Evolutionary conservation across 2,888 invertebrate species (phyloP), one percentile per base, ranked within the genome.

Genomic region (Eristalinus aeneus): DNA sequence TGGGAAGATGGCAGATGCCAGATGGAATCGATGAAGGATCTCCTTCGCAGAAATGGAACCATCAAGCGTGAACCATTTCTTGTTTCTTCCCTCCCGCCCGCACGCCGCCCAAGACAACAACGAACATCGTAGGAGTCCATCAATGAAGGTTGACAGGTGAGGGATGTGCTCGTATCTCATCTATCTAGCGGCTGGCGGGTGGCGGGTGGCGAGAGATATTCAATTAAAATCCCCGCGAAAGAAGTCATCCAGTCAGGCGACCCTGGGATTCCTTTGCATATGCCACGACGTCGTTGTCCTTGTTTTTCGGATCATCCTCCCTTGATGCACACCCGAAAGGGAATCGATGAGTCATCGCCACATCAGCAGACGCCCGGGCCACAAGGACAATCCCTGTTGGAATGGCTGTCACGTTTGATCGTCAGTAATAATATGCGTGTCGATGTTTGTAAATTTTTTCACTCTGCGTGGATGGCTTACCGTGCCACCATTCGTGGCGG

Each of bases 341-440:
- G 56, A 5, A 56, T 12, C 22, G 12, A 56, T 22, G 56, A 56
- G 23, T 27, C 56, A 56, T 23, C 4, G 23, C 12, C 23, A 53
- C 56, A 11, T 11, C 27, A n/a, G 32, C 68, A 36, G 22, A 65
- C 23, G 27, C 23, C 8, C 20, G 2, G 20, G 4, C n/a, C 72
- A 11, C 32, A 56, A 16, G n/a, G 36, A 27, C 16, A 34, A 54
- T 46, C 54, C 60, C 53, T 60, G 53, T 79, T 36, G n/a, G 72
- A 39, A 79, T 79, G 60, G 72, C 27, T 20, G 78, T 79, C 78
- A 79, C 78, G 78, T 79, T 79, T 72, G 72, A 79, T 79, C 72
- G 78, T 22, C 78, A 67, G 65, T 72, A 72, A 78, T 78, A 78
- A 72, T 78, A 72, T 73, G 72, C 72, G 72, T 79, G 78, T 72